A percentile compares a stretch with the other conserved stretches of the same genome.
Conservation (phyloP, 2,888 invertebrate species). For the Drosophila cognata region DNA sequence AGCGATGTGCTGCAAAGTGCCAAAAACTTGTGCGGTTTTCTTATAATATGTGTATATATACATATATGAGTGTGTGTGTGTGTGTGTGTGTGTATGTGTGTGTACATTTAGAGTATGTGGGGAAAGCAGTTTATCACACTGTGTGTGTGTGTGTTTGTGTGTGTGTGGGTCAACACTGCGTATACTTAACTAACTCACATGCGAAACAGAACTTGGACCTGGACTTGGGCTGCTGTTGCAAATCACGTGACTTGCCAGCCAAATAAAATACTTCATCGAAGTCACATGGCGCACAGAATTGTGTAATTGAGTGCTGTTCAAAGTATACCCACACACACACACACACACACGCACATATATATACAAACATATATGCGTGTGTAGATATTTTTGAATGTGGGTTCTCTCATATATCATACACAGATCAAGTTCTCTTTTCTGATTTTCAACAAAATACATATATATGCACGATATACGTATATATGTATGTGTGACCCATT, state of each 20-base stretch:
- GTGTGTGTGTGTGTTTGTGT: slow-evolving; percentile 4
- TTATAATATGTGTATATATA: not conserved
- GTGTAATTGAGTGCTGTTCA: slow-evolving; percentile 50
- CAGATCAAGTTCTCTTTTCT: slow-evolving; percentile 10
- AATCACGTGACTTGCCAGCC: slow-evolving; percentile 68
- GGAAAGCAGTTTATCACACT: slow-evolving; percentile 30
- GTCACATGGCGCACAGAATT: slow-evolving; percentile 53
- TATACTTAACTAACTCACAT: slow-evolving; percentile 17
- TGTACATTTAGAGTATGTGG: not conserved
- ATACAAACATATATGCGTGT: not conserved
- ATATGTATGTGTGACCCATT: not conserved
- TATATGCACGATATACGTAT: not conserved
- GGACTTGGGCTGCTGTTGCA: slow-evolving; percentile 56
- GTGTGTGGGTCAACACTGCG: slow-evolving; percentile 21
- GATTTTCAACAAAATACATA: slow-evolving; percentile 3
- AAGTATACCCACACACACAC: not conserved
- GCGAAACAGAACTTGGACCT: slow-evolving; percentile 8
- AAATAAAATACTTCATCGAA: slow-evolving; percentile 61
- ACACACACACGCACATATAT: no score
- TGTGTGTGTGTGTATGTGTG: not conserved
- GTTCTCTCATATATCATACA: slow-evolving; percentile 6
- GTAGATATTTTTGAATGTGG: not conserved
- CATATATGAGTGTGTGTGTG: not conserved
- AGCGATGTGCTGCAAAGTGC: slow-evolving; percentile 5
- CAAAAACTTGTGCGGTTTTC: slow-evolving; percentile 26